Conservation (phyloP, 2,797 vertebrate species). For the Podarcis siculus region DNA sequence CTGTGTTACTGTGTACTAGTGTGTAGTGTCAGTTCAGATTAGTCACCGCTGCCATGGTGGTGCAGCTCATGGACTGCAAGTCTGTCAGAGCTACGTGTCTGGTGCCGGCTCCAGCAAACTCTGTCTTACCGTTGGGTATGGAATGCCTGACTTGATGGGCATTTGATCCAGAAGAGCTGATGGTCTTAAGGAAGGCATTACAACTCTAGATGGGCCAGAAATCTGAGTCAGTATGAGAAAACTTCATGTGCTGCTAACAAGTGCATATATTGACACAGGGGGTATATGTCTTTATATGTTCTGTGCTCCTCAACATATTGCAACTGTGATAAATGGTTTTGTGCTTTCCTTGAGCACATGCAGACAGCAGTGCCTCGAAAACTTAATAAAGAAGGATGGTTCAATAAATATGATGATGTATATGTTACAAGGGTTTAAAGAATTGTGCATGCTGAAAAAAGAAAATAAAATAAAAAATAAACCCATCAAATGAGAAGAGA, state of each 20-base stretch:
- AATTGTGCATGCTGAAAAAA: background rate
- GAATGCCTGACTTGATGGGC: too few species aligned
- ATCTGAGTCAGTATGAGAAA: background rate
- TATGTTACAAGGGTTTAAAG: constrained; percentile 10
- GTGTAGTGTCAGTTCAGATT: too few species aligned
- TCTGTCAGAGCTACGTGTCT: too few species aligned
- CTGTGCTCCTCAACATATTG: background rate
- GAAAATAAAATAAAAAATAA: background rate
- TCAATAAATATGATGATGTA: constrained; percentile 18
- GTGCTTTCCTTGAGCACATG: background rate
- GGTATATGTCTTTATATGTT: background rate
- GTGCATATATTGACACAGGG: background rate
- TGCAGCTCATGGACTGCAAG: too few species aligned
- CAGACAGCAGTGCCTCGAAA: background rate
- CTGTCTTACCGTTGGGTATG: too few species aligned
- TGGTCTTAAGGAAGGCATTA: background rate
- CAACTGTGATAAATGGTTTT: background rate
- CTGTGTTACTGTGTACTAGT: too few species aligned
- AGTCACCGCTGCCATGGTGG: too few species aligned
- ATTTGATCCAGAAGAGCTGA: background rate
- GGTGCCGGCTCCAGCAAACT: too few species aligned
- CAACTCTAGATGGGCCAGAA: too few species aligned
- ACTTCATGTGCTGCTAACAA: background rate
- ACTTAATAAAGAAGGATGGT: constrained; percentile 20
- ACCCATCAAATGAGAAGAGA: background rate